Evolutionary conservation across 2,113 vertebrate genomes (phyloP).

Genomic region (Gasterosteus aculeatus): DNA sequence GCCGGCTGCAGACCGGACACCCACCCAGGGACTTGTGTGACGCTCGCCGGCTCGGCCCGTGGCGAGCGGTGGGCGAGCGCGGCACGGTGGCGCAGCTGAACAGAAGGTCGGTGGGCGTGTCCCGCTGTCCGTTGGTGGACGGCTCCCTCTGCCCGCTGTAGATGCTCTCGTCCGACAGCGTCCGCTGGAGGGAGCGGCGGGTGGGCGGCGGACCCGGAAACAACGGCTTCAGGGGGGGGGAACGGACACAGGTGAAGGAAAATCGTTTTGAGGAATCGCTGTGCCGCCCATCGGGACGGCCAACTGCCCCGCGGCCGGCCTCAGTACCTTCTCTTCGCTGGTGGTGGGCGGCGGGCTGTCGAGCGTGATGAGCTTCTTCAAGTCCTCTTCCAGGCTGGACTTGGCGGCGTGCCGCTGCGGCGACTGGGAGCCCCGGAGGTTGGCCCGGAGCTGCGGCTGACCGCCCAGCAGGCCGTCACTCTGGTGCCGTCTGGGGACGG

Average conservation of each 20-base stretch:
- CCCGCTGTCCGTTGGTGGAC: conserved; percentile 84
- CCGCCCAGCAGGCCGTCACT: conserved; percentile 90
- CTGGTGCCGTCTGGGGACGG: conserved; percentile 87
- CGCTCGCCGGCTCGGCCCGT: conserved; percentile 82
- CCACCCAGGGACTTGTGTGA: conserved; percentile 92
- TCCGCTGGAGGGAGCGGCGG: conserved; percentile 90
- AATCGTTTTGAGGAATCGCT: not conserved
- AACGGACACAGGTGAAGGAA: not conserved
- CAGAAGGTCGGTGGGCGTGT: conserved; percentile 88
- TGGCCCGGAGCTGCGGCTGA: conserved; percentile 89
- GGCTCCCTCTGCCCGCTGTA: conserved; percentile 93
- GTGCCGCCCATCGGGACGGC: not conserved
- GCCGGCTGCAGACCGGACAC: conserved; percentile 2
- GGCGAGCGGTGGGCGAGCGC: conserved; percentile 88
- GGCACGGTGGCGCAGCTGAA: conserved; percentile 91
- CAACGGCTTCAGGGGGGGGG: conserved; percentile 78
- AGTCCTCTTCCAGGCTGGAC: conserved; percentile 92
- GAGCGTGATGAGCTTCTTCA: conserved; percentile 93
- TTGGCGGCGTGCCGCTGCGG: conserved; percentile 88
- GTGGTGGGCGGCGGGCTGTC: conserved; percentile 88
- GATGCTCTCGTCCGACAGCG: conserved; percentile 95
- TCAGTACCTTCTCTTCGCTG: conserved; percentile 89
- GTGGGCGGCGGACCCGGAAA: conserved; percentile 85
- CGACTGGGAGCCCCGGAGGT: conserved; percentile 91
- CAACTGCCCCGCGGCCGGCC: not conserved